Evolutionary conservation across 2,888 invertebrate genomes (phyloP).

Genomic region (Dasypogon diadema): DNA sequence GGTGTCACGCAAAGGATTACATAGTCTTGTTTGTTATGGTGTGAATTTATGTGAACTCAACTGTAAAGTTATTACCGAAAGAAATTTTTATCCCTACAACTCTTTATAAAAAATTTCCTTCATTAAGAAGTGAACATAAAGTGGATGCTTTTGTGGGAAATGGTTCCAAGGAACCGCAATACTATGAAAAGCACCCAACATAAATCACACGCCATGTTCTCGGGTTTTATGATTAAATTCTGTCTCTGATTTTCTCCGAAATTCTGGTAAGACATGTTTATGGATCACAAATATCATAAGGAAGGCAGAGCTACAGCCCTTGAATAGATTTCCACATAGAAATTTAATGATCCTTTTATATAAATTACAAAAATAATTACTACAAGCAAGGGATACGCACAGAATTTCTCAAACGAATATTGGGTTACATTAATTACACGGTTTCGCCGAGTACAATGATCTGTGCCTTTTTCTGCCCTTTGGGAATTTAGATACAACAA

Average conservation of each 20-base stretch:
- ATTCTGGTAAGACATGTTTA: neutral
- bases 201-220: slow-evolving; percentile 28
- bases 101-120: slow-evolving; percentile 40
- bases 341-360: too few relatives aligned
- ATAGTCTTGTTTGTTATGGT: slow-evolving; percentile 5
- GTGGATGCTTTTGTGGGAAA: slow-evolving; percentile 3
- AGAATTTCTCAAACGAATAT: too few relatives aligned
- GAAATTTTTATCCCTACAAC: slow-evolving; percentile 6
- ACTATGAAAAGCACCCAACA: neutral
- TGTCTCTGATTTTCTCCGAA: neutral
- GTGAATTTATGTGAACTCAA: slow-evolving; percentile 39
- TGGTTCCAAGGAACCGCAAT: neutral
- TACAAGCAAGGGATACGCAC: too few relatives aligned
- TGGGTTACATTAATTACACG: too few relatives aligned
- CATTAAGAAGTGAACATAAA: slow-evolving; percentile 23
- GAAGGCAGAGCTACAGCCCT: too few relatives aligned
- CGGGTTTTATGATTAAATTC: slow-evolving; percentile 29
- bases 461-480: too few relatives aligned
- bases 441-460: too few relatives aligned
- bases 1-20: slow-evolving; percentile 35
- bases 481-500: too few relatives aligned
- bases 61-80: slow-evolving; percentile 22
- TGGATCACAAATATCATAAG: too few relatives aligned
- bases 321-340: too few relatives aligned
- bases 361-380: too few relatives aligned